These are phyloP conservation scores for Romanogobio albipinnatus DNA, from an alignment of 2,113 vertebrate species.

Conservation along the genomic window DNA sequence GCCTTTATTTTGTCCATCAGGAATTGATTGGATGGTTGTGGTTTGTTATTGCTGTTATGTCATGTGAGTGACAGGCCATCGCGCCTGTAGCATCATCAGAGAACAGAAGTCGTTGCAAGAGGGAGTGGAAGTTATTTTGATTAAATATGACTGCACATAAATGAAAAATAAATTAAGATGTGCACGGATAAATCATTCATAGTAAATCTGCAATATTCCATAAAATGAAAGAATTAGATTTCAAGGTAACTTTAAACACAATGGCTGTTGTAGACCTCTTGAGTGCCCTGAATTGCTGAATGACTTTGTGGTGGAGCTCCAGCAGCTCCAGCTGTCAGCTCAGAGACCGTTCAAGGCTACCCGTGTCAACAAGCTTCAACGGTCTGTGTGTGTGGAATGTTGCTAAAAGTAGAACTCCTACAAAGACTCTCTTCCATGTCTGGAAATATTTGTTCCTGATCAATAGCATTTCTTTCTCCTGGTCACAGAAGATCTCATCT, in stretches of 20 bases:
- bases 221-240: not conserved
- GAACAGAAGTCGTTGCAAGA: too few relatives aligned
- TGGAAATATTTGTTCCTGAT: constrained; percentile 21
- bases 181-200: too few relatives aligned
- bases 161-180: too few relatives aligned
- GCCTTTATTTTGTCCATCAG: too few relatives aligned
- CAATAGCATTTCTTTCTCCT: constrained; percentile 5
- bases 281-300: constrained; percentile 60
- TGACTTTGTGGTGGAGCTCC: constrained; percentile 42
- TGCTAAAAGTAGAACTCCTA: constrained; percentile 24
- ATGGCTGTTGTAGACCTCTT: constrained; percentile 62
- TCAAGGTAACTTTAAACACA: constrained; percentile 60
- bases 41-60: too few relatives aligned
- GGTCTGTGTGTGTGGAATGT: not conserved
- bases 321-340: constrained; percentile 10
- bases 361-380: constrained; percentile 33
- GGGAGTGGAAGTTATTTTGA: too few relatives aligned
- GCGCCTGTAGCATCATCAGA: too few relatives aligned
- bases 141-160: too few relatives aligned
- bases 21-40: too few relatives aligned
- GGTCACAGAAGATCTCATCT: not conserved
- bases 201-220: too few relatives aligned
- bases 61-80: too few relatives aligned
- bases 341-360: constrained; percentile 9
- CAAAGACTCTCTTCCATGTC: not conserved